These are phyloP conservation scores for Spodoptera frugiperda DNA, from an alignment of 1,140 invertebrate genomes.

Conservation along the genomic window DNA sequence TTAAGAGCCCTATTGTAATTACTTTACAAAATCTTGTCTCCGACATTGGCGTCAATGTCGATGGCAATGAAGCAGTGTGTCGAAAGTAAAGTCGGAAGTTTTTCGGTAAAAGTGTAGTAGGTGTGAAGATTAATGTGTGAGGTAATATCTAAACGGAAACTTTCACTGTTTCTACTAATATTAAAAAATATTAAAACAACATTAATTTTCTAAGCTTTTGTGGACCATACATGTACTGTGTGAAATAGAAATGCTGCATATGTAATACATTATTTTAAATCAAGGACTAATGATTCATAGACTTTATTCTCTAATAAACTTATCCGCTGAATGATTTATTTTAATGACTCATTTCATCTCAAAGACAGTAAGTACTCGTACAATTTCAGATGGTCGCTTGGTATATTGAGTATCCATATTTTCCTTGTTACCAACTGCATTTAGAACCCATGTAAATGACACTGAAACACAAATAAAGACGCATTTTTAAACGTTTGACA, in stretches of 20 bases:
- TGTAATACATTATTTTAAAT: conserved; percentile 18
- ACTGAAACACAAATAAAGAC: too few species aligned
- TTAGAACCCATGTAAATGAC: too few species aligned
- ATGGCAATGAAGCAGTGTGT: too few species aligned
- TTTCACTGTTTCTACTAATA: conserved; percentile 18
- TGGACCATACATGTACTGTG: neutral
- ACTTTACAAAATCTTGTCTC: too few species aligned
- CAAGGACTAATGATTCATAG: conserved; percentile 26
- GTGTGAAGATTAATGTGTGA: conserved; percentile 4
- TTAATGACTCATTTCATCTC: conserved; percentile 41
- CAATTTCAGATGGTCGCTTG: conserved; percentile 26
- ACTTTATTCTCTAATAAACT: conserved; percentile 36
- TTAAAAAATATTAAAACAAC: too few species aligned
- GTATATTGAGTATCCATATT: neutral
- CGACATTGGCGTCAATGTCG: too few species aligned
- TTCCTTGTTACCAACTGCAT: neutral
- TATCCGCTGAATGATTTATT: conserved; percentile 42
- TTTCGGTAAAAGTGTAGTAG: neutral
- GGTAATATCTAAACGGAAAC: conserved; percentile 1
- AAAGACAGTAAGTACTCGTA: conserved; percentile 30
- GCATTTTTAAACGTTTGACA: too few species aligned
- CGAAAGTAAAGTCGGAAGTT: too few species aligned
- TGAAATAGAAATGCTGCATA: neutral
- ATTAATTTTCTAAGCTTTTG: neutral
- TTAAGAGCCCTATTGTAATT: too few species aligned